Evolutionary conservation across 37 sponge, comb jelly and placozoan genomes (phyloP).

Genomic region (Dysidea cf. avara): DNA sequence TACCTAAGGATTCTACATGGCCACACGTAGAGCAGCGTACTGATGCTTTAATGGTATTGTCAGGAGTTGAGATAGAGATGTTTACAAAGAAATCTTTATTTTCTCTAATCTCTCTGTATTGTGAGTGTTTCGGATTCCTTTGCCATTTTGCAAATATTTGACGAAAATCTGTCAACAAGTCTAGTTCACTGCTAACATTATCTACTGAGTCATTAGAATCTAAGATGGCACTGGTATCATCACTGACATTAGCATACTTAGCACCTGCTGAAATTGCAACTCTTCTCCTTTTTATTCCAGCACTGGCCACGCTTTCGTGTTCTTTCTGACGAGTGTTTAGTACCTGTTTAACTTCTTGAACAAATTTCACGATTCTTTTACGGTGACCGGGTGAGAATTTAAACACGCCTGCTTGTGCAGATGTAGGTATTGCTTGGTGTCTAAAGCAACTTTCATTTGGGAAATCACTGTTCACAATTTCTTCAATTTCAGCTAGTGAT

Average conservation of each 20-base stretch:
- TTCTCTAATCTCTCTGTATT: constrained; percentile 18
- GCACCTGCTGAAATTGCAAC: background rate
- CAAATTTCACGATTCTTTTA: constrained; percentile 6
- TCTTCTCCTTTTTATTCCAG: background rate
- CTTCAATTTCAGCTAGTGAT: too few relatives aligned
- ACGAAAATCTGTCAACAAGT: background rate
- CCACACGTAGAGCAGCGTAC: constrained; percentile 4
- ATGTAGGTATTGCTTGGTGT: too few relatives aligned
- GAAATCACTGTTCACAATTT: too few relatives aligned
- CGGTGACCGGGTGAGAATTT: constrained; percentile 37
- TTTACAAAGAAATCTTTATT: constrained; percentile 8
- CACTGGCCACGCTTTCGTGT: background rate
- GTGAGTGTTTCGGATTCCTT: background rate
- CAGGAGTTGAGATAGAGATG: background rate
- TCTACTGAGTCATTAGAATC: background rate
- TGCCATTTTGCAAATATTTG: constrained; percentile 18
- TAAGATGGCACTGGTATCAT: background rate
- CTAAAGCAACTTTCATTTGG: too few relatives aligned
- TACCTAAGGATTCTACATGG: background rate
- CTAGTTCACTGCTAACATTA: background rate
- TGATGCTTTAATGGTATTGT: background rate
- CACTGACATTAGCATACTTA: background rate
- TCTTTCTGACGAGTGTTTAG: background rate
- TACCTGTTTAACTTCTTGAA: background rate
- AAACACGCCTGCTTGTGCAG: too few relatives aligned